Percentiles rank a stretch among this genome's conserved stretches.
phyloP scores from a whole-genome alignment of 2,797 vertebrate genomes.

The Hypotaenidia philippensis region DNA sequence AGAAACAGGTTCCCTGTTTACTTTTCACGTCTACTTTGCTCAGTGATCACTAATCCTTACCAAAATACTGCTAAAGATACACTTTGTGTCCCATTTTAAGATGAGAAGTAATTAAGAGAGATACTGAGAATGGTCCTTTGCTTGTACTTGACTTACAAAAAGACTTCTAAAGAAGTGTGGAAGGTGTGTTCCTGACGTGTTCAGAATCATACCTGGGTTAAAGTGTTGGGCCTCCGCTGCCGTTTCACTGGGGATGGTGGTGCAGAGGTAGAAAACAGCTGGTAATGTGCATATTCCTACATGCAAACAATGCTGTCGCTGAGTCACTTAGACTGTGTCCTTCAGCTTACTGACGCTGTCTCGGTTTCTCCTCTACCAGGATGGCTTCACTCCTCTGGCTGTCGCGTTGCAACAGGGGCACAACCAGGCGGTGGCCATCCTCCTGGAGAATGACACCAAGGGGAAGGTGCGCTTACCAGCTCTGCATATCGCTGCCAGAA shows the following conservation, averaged over 20 bases:
- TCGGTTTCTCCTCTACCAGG: conserved; percentile 75
- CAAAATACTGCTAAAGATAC: not conserved
- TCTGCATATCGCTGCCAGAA: conserved; percentile 95
- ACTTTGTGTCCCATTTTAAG: not conserved
- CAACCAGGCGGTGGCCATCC: conserved; percentile 96
- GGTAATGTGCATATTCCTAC: accelerated
- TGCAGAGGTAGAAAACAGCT: not conserved
- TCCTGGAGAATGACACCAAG: conserved; percentile 97
- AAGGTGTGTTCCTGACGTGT: not conserved
- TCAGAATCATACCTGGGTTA: not conserved
- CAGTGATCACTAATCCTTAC: not conserved
- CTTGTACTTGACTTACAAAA: not conserved
- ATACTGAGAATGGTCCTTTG: not conserved
- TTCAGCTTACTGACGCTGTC: not conserved
- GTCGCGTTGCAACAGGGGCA: conserved; percentile 98
- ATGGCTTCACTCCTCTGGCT: conserved; percentile 96
- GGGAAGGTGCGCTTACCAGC: conserved; percentile 96
- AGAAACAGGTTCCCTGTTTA: not conserved
- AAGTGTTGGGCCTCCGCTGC: not conserved
- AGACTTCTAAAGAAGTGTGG: not conserved
- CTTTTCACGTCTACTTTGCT: not conserved
- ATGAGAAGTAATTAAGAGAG: not conserved
- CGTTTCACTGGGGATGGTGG: not conserved
- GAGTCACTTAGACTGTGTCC: accelerated
- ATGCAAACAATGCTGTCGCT: accelerated